These are phyloP conservation scores for Hirtodrosophila trivittata DNA, from an alignment of 2,888 invertebrate genomes.

Conservation along the genomic window DNA sequence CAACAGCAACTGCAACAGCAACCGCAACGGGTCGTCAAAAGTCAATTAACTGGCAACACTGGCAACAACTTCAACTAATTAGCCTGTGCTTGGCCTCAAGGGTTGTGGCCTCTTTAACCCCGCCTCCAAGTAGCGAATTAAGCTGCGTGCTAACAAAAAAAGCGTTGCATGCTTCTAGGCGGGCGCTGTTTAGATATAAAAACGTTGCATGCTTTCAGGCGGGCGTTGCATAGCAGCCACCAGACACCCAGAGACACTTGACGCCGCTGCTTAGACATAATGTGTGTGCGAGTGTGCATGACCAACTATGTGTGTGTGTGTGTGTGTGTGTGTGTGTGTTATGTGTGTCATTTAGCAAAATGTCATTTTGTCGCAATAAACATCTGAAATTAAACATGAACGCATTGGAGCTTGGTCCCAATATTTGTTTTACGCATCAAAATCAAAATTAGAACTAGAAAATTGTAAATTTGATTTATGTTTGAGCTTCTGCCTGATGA, in stretches of 20 bases:
- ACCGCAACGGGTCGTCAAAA: slow-evolving; percentile 64
- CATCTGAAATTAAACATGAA: too few species aligned
- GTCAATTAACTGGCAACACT: slow-evolving; percentile 74
- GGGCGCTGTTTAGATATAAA: slow-evolving; percentile 30
- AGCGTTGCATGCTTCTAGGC: slow-evolving; percentile 51
- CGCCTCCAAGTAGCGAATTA: not conserved
- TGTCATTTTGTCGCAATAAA: too few species aligned
- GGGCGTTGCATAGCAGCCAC: slow-evolving; percentile 12
- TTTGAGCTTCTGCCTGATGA: not conserved
- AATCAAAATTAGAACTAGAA: slow-evolving; percentile 7
- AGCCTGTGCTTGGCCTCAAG: slow-evolving; percentile 62
- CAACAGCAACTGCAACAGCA: slow-evolving; percentile 14
- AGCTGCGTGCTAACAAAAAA: slow-evolving; percentile 28
- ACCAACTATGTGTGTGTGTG: not conserved
- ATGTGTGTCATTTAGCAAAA: slow-evolving; percentile 12
- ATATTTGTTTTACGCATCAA: slow-evolving; percentile 5
- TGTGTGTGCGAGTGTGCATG: not conserved
- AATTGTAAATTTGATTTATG: slow-evolving; percentile 14
- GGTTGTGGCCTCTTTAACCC: slow-evolving; percentile 40
- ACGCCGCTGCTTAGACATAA: slow-evolving; percentile 18
- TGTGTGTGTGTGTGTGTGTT: not conserved
- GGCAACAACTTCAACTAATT: slow-evolving; percentile 73
- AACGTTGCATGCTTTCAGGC: slow-evolving; percentile 49
- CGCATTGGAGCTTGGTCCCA: not conserved
- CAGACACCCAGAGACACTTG: slow-evolving; percentile 14